Conservation (phyloP, 2,888 invertebrate genomes). For the Brachynemurus nebulosus region DNA sequence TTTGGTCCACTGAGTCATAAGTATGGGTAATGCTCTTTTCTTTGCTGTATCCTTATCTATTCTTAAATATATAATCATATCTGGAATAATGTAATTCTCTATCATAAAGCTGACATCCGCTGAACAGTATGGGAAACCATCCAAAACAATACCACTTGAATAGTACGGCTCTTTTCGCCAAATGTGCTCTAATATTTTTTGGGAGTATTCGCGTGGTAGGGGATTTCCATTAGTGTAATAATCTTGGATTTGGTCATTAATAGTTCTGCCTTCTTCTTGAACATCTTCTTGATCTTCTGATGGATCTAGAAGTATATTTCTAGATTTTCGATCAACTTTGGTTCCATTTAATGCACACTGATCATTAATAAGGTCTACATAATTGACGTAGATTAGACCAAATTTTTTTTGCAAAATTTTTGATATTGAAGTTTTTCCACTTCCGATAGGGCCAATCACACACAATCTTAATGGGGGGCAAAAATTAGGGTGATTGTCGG, state of each 20-base stretch:
- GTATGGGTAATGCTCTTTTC: conserved; percentile 27
- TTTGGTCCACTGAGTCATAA: conserved; percentile 32
- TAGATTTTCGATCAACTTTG: background rate
- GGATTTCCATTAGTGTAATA: too few species aligned
- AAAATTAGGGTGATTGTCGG: conserved; percentile 30
- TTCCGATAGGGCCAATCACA: conserved; percentile 39
- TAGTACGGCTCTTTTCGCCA: conserved; percentile 40
- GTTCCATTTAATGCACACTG: background rate
- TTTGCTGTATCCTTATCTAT: conserved; percentile 27
- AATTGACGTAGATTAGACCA: conserved; percentile 39
- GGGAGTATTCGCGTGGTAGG: conserved; percentile 33
- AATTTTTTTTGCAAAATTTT: conserved; percentile 38
- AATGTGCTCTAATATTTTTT: conserved; percentile 32
- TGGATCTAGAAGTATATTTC: too few species aligned
- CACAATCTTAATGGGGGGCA: conserved; percentile 42
- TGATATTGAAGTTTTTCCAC: conserved; percentile 39
- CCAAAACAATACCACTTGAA: conserved; percentile 40
- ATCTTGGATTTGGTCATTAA: too few species aligned
- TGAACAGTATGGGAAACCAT: conserved; percentile 44
- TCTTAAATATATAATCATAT: conserved; percentile 39
- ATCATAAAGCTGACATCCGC: conserved; percentile 40
- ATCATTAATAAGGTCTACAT: conserved; percentile 24
- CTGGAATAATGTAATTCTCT: conserved; percentile 38
- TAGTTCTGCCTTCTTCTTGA: too few species aligned
- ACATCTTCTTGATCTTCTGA: conserved; percentile 8